A percentile compares a stretch with the other conserved stretches of the same genome.
phyloP scores from a whole-genome alignment of 2,113 vertebrate species.

The Mandrillus leucophaeus region DNA sequence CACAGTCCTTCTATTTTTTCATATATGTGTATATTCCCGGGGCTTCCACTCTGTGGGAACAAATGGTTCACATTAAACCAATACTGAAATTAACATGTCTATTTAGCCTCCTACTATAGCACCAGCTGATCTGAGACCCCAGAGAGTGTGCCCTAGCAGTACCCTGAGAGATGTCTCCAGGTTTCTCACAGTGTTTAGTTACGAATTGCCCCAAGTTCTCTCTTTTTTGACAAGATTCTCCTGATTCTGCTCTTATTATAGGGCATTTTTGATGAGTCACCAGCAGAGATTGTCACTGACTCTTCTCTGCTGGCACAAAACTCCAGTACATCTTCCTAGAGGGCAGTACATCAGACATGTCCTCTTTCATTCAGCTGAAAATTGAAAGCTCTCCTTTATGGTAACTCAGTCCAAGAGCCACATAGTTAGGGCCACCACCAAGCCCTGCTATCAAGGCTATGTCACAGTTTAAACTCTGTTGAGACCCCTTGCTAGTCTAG shows the following conservation, averaged over 20 bases:
- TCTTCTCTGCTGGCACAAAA: not conserved
- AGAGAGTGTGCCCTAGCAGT: accelerated
- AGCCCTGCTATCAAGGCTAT: not conserved
- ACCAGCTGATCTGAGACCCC: not conserved
- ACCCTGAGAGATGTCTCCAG: not conserved
- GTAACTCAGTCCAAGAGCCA: not conserved
- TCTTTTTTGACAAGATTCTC: not conserved
- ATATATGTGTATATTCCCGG: not conserved
- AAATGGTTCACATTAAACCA: not conserved
- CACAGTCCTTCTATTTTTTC: not conserved
- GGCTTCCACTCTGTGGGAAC: not conserved
- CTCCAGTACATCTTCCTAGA: not conserved
- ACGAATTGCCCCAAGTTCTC: not conserved
- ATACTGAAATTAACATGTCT: not conserved
- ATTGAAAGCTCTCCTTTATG: not conserved
- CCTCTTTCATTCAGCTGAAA: not conserved
- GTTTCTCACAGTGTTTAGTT: no score
- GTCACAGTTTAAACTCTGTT: not conserved
- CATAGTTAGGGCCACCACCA: accelerated
- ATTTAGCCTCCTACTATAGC: not conserved
- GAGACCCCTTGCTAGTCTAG: not conserved
- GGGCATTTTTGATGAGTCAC: not conserved
- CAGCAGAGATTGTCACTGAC: not conserved
- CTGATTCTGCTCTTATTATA: not conserved
- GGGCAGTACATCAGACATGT: not conserved